Percentiles rank a stretch among this genome's conserved stretches.
Evolutionary conservation across 2,797 vertebrate genomes (phyloP).

Genomic region (Phoebastria nigripes): DNA sequence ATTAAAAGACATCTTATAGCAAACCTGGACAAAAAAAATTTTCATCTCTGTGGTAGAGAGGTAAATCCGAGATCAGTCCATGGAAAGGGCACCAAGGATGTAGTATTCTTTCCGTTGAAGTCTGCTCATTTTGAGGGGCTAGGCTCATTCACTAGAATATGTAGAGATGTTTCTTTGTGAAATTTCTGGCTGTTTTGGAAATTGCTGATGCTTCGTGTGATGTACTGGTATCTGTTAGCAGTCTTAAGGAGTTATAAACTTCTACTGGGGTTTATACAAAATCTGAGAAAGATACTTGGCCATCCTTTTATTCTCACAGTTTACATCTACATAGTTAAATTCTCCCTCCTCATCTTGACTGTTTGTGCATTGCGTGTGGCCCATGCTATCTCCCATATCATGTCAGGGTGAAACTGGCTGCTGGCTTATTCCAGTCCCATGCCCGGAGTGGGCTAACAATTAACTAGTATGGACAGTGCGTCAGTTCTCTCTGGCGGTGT

Average conservation of each 20-base stretch:
- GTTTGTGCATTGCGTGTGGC: neutral
- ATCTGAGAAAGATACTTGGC: neutral
- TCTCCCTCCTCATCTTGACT: neutral
- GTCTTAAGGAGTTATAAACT: neutral
- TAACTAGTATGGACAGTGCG: neutral
- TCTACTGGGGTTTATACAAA: neutral
- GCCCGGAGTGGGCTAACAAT: neutral
- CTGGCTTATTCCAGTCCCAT: neutral
- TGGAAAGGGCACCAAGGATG: neutral
- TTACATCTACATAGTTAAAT: neutral
- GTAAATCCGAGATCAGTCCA: neutral
- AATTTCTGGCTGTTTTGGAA: neutral
- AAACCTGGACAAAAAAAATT: neutral
- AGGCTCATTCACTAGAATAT: neutral
- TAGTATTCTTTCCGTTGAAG: neutral
- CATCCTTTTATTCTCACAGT: neutral
- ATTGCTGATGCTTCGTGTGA: neutral
- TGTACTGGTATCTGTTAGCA: neutral
- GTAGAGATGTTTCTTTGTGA: neutral
- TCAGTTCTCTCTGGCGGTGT: neutral
- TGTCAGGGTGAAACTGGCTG: neutral
- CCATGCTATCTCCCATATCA: fast-evolving
- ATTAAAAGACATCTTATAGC: neutral
- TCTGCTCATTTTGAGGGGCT: neutral
- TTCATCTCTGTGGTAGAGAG: neutral